Base-by-base conservation (phyloP, 1,140 invertebrate genomes). In the Ruditapes philippinarum region DNA sequence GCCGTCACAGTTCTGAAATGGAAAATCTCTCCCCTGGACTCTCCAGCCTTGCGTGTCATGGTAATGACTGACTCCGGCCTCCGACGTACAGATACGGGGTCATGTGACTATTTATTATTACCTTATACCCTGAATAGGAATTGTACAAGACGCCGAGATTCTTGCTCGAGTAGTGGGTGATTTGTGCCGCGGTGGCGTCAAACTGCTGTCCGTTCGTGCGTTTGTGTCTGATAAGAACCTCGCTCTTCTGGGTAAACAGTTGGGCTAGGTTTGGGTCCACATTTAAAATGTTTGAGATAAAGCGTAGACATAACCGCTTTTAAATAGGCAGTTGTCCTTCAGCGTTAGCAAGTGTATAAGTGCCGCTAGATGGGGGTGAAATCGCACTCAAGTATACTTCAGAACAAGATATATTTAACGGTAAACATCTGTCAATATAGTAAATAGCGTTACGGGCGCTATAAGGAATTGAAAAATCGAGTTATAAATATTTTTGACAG, bases 251-350 rank as follows among this genome's bases (percentile, higher is more conserved):
- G n/a, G n/a, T 38, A 42, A 42, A 82, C n/a, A 82, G 79, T 11
- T n/a, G 17, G 17, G 51, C 17, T 25, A 82, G 38, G 79, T 65
- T 51, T 14, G 45, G n/a, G n/a, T 60, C 57, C 22, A 65, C 54
- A 38, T 65, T 65, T 4, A 31, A 62, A 17, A 9, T 25, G 25
- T 11, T 31, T 22, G 54, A 60, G 17, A 82, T 45, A 90, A 76
- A 25, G 78, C n/a, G 38, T 90, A 79, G 54, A 38, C 68, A 78
- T 65, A 33, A 73, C 73, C 70, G 25, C 31, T 86, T 11, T 51
- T 22, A 54, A 74, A 76, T 9, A 19, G 36, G 36, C 84, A 87
- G 42, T 78, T n/a, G n/a, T n/a, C n/a, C n/a, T n/a, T n/a, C n/a
- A n/a, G n/a, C n/a, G n/a, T n/a, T n/a, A n/a, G n/a, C n/a, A n/a